phyloP scores from a whole-genome alignment of 30 jellyfish, hydroid and myxozoan genomes.

The Chrysaora quinquecirrha region DNA sequence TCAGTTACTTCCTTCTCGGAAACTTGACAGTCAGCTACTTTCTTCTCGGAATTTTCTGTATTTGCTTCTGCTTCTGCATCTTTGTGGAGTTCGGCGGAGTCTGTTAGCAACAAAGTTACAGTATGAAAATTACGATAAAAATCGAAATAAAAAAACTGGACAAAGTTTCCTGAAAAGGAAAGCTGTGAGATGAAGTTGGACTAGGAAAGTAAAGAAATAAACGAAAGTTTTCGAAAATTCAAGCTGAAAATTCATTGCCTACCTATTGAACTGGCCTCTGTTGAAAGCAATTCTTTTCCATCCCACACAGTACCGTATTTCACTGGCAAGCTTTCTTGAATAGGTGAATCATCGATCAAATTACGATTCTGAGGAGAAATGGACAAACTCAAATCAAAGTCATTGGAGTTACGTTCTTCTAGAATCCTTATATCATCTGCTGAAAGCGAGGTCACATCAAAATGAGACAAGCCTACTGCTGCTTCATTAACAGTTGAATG shows the following conservation, averaged over 20 bases:
- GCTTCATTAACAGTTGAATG: background rate
- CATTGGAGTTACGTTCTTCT: background rate
- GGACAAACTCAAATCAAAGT: too few species aligned
- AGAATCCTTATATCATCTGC: background rate
- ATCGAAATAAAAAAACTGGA: background rate
- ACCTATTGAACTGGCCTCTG: background rate
- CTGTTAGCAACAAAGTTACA: too few species aligned
- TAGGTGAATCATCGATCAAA: slow-evolving; percentile 62
- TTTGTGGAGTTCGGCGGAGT: too few species aligned
- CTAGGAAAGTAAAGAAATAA: too few species aligned
- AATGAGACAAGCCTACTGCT: background rate
- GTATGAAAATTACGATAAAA: background rate
- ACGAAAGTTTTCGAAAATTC: too few species aligned
- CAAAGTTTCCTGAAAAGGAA: too few species aligned
- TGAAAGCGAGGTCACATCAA: background rate
- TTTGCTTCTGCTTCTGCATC: too few species aligned
- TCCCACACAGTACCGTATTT: slow-evolving; percentile 45
- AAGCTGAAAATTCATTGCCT: too few species aligned
- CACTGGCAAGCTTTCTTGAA: slow-evolving; percentile 16
- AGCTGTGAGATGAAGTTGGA: too few species aligned
- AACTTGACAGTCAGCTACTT: too few species aligned
- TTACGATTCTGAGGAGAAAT: background rate
- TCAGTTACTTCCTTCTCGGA: too few species aligned
- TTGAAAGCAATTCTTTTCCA: slow-evolving; percentile 11
- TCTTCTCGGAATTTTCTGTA: too few species aligned